phyloP scores from a whole-genome alignment of 2,888 invertebrate genomes.

The Uloborus plumipes region DNA sequence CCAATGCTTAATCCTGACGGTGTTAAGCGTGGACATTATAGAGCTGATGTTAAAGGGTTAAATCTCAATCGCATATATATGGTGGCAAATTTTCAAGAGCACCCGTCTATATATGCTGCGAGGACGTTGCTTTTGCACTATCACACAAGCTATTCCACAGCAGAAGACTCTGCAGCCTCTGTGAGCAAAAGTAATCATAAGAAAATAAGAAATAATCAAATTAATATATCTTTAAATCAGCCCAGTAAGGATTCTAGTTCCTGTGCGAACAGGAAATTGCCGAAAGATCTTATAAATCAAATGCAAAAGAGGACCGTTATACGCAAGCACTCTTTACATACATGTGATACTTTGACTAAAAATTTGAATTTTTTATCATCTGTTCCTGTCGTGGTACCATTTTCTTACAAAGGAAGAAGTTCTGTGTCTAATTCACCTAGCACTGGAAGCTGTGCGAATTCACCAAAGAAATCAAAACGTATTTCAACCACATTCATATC shows the following conservation, averaged over 20 bases:
- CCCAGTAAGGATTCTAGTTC: conserved; percentile 6
- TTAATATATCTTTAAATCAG: conserved; percentile 12
- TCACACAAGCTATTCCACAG: conserved; percentile 68
- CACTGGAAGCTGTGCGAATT: not conserved
- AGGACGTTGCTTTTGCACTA: conserved; percentile 77
- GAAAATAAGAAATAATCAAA: conserved; percentile 29
- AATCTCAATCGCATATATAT: conserved; percentile 90
- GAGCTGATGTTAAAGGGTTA: conserved; percentile 88
- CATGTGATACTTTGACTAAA: conserved; percentile 47
- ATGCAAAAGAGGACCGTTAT: conserved; percentile 14
- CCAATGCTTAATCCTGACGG: conserved; percentile 94
- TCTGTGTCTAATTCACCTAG: not conserved
- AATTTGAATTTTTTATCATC: conserved; percentile 55
- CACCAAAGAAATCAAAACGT: conserved; percentile 19
- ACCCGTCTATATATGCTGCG: conserved; percentile 89
- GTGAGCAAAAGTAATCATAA: conserved; percentile 16
- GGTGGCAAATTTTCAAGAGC: conserved; percentile 80
- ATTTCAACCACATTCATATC: conserved; percentile 4
- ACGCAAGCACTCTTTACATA: conserved; percentile 43
- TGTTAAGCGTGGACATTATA: conserved; percentile 86
- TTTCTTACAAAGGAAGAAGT: conserved; percentile 4
- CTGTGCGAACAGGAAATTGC: conserved; percentile 13
- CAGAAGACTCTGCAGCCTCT: not conserved
- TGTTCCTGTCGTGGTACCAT: conserved; percentile 36
- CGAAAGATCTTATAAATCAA: conserved; percentile 38